Percentiles rank a stretch among this genome's conserved stretches.
Conservation (phyloP, 2,113 vertebrate genomes). For the Hypanus sabinus region DNA sequence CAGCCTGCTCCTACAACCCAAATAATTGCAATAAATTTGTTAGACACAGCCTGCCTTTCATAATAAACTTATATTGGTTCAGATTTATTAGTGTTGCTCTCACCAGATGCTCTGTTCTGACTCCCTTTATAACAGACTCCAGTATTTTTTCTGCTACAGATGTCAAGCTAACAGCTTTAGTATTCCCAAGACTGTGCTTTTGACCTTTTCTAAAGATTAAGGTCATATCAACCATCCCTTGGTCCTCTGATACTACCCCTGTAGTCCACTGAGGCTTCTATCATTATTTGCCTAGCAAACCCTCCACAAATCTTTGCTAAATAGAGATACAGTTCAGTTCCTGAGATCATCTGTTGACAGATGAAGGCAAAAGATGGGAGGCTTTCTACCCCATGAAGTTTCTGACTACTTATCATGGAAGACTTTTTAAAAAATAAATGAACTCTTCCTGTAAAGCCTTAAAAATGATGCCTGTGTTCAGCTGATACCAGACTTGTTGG, state of each 20-base stretch:
- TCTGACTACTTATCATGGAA: not conserved
- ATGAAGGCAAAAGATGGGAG: not conserved
- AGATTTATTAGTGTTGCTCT: not conserved
- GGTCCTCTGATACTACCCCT: not conserved
- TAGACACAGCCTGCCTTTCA: not conserved
- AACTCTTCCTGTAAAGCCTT: not conserved
- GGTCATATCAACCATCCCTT: not conserved
- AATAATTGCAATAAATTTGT: conserved; percentile 10
- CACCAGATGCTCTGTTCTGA: not conserved
- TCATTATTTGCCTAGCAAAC: not conserved
- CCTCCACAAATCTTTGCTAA: not conserved
- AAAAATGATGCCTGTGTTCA: not conserved
- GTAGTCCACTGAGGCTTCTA: not conserved
- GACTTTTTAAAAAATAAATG: not conserved
- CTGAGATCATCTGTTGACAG: not conserved
- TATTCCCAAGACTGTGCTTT: not conserved
- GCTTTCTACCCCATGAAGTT: not conserved
- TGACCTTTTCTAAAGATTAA: not conserved
- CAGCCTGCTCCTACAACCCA: not conserved
- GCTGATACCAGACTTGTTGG: not conserved
- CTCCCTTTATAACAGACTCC: not conserved
- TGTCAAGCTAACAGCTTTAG: not conserved
- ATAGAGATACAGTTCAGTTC: not conserved
- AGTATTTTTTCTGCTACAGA: not conserved
- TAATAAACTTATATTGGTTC: not conserved